These are phyloP conservation scores for Lepidurus couesii DNA, from an alignment of 1,140 invertebrate genomes.

Conservation along the genomic window DNA sequence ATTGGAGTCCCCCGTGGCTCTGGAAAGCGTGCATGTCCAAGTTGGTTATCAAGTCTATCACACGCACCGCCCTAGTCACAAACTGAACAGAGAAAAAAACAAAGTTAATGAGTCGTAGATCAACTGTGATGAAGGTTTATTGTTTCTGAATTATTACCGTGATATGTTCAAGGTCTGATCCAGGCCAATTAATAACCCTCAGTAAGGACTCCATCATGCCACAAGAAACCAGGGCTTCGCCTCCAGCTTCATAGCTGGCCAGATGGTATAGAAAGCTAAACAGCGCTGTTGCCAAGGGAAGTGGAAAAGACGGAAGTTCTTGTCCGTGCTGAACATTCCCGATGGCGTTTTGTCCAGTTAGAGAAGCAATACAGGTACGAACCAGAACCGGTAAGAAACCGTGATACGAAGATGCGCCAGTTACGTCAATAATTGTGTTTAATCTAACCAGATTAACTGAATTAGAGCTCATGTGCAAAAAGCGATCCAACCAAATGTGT, in stretches of 20 bases:
- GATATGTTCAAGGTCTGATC: constrained; percentile 77
- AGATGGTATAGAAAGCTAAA: constrained; percentile 89
- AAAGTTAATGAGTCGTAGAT: neutral
- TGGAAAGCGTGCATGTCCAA: constrained; percentile 88
- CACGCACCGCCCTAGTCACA: constrained; percentile 82
- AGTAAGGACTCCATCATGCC: constrained; percentile 89
- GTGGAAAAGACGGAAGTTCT: constrained; percentile 54
- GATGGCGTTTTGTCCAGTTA: constrained; percentile 54
- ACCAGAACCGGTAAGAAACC: constrained; percentile 81
- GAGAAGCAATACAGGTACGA: constrained; percentile 71
- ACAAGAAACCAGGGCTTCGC: constrained; percentile 79
- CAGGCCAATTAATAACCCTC: constrained; percentile 82
- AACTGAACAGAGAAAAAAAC: constrained; percentile 55
- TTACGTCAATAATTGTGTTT: constrained; percentile 79
- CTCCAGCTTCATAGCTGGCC: constrained; percentile 81
- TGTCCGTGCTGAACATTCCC: constrained; percentile 41
- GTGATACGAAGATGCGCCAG: constrained; percentile 82
- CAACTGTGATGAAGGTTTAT: constrained; percentile 47
- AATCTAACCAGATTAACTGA: constrained; percentile 38
- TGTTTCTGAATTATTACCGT: constrained; percentile 46
- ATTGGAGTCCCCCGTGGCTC: constrained; percentile 69
- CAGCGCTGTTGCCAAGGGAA: constrained; percentile 75
- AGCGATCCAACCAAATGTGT: constrained; percentile 45
- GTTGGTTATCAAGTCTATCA: constrained; percentile 88
- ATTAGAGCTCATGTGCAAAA: neutral